phyloP scores from a whole-genome alignment of 2,113 vertebrate genomes.

The Triplophysa siluroides region DNA sequence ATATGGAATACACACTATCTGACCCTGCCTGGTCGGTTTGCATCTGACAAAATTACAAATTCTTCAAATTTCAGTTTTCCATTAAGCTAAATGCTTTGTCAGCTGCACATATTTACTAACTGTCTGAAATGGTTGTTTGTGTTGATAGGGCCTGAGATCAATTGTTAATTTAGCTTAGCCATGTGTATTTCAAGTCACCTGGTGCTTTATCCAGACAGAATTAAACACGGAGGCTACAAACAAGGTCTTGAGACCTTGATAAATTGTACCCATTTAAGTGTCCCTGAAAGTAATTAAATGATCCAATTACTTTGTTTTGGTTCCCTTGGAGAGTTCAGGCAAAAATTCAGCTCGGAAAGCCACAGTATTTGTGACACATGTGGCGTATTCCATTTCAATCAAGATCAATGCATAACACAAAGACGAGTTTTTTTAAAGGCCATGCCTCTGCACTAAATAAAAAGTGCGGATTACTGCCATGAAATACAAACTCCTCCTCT shows the following conservation, averaged over 20 bases:
- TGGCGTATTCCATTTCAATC: conserved; percentile 16
- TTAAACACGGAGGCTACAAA: conserved; percentile 33
- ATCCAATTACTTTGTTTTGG: conserved; percentile 45
- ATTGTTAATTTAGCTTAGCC: conserved; percentile 39
- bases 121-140: conserved; percentile 8
- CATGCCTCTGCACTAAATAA: neutral
- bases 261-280: conserved; percentile 36
- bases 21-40: neutral
- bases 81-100: neutral
- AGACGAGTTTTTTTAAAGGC: neutral
- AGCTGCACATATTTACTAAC: neutral
- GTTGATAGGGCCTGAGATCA: conserved; percentile 22
- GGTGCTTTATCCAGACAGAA: conserved; percentile 37
- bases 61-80: neutral
- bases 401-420: neutral
- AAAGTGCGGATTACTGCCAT: neutral
- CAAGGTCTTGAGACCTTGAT: conserved; percentile 35
- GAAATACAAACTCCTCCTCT: neutral
- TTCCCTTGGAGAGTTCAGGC: conserved; percentile 7
- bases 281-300: conserved; percentile 52
- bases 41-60: neutral
- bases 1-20: neutral
- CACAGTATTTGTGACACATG: conserved; percentile 27
- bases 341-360: neutral
- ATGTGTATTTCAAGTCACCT: conserved; percentile 29